These are phyloP conservation scores for Ivindomyrus marchei DNA, from an alignment of 2,113 vertebrate species.

Conservation along the genomic window DNA sequence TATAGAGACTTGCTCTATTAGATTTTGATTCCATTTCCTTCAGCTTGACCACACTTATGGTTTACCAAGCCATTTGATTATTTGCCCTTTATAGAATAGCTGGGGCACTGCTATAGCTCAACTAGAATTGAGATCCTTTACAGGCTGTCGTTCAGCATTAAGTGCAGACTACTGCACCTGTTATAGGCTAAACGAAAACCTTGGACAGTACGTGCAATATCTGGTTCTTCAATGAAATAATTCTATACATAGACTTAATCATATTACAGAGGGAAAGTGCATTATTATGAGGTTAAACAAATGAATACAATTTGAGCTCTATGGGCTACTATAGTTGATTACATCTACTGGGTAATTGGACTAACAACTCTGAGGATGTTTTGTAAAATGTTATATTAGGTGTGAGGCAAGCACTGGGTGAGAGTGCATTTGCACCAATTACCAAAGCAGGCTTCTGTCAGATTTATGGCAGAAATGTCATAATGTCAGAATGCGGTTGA, in stretches of 20 bases:
- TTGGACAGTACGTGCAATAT: not conserved
- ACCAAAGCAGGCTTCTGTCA: not conserved
- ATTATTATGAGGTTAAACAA: not conserved
- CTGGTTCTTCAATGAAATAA: not conserved
- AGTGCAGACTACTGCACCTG: not conserved
- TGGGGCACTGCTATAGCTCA: not conserved
- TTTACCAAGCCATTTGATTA: slow-evolving; percentile 4
- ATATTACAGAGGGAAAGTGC: not conserved
- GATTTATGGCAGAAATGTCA: not conserved
- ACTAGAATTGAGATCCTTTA: not conserved
- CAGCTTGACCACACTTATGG: not conserved
- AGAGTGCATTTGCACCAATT: not conserved
- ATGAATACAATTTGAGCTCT: not conserved
- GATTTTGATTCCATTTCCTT: not conserved
- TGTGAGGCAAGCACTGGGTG: not conserved
- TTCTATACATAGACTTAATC: not conserved
- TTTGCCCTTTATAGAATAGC: not conserved
- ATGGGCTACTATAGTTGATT: not conserved
- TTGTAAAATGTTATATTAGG: not conserved
- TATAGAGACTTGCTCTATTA: not conserved
- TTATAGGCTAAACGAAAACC: not conserved
- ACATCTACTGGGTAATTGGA: not conserved
- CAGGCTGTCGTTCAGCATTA: not conserved
- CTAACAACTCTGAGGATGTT: not conserved
- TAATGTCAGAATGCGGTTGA: not conserved